Percentiles rank a stretch among this genome's conserved stretches.
Conservation (phyloP, 2,888 invertebrate species). For the Ochropacha duplaris region DNA sequence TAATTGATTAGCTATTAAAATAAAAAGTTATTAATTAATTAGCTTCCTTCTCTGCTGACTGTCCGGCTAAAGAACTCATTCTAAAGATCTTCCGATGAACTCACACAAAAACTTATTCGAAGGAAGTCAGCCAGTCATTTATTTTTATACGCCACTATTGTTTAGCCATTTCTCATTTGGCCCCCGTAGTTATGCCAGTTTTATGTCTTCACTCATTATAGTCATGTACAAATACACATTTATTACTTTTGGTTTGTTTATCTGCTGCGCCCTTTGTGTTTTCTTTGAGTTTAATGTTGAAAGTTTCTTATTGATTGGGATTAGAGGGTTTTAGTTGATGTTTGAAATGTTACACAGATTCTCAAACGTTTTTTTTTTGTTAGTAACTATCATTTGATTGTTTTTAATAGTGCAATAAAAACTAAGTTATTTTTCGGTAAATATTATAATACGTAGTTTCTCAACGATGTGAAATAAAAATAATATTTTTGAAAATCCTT, state of each 20-base stretch:
- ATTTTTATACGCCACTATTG: conserved; percentile 76
- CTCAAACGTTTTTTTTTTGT: too few relatives aligned
- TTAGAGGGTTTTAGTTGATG: not conserved
- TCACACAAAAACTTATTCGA: conserved; percentile 75
- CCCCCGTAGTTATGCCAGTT: conserved; percentile 34
- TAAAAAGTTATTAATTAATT: conserved; percentile 12
- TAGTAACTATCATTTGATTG: too few relatives aligned
- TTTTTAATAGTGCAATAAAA: too few relatives aligned
- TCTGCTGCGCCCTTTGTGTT: conserved; percentile 13
- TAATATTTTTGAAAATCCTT: too few relatives aligned
- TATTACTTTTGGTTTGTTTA: conserved; percentile 25
- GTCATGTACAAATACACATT: conserved; percentile 32
- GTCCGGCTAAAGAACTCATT: conserved; percentile 66
- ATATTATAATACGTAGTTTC: too few relatives aligned
- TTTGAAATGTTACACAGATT: too few relatives aligned
- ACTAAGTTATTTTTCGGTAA: too few relatives aligned
- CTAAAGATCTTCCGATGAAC: conserved; percentile 80
- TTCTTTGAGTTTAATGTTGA: conserved; percentile 16
- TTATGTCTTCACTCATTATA: conserved; percentile 35
- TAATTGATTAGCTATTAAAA: too few relatives aligned
- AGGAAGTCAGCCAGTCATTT: conserved; percentile 69
- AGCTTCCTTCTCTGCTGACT: conserved; percentile 34
- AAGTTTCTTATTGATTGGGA: not conserved
- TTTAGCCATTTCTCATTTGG: conserved; percentile 75
- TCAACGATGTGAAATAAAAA: too few relatives aligned